phyloP scores from a whole-genome alignment of 2,888 invertebrate genomes.

The Protodeltote pygarga region DNA sequence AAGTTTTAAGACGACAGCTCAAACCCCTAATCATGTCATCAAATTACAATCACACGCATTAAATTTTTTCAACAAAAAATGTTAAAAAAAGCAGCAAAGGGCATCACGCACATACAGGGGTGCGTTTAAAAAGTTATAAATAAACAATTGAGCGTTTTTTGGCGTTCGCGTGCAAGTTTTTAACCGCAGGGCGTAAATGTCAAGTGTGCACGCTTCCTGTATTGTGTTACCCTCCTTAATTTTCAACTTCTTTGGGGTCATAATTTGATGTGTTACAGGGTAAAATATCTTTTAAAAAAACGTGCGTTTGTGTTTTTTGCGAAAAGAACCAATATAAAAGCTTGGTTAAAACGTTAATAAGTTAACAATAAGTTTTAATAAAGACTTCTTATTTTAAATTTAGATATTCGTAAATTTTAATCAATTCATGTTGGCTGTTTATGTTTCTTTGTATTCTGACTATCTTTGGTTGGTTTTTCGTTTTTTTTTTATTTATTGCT shows the following conservation, averaged over 20 bases:
- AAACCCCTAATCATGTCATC: slow-evolving; percentile 48
- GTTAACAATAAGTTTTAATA: too few species aligned
- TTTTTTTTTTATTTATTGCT: too few species aligned
- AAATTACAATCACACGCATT: slow-evolving; percentile 51
- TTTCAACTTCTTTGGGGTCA: slow-evolving; percentile 46
- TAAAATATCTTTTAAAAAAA: too few species aligned
- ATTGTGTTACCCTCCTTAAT: slow-evolving; percentile 69
- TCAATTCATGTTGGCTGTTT: too few species aligned
- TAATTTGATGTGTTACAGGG: slow-evolving; percentile 11
- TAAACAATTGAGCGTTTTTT: slow-evolving; percentile 77
- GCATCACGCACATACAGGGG: slow-evolving; percentile 43
- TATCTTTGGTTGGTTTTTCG: too few species aligned
- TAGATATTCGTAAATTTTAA: too few species aligned
- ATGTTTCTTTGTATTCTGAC: too few species aligned
- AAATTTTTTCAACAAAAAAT: slow-evolving; percentile 46
- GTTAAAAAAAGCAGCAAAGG: slow-evolving; percentile 46
- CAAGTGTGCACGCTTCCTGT: slow-evolving; percentile 73
- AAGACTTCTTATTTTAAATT: too few species aligned
- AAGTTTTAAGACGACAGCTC: slow-evolving; percentile 16
- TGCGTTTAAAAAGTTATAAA: slow-evolving; percentile 75
- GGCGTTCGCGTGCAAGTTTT: slow-evolving; percentile 74
- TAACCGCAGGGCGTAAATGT: slow-evolving; percentile 68
- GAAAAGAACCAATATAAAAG: too few species aligned
- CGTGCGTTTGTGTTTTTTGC: not conserved
- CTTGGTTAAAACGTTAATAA: too few species aligned